Conservation (phyloP, 1,140 invertebrate species). For the Hormaphis cornu region DNA sequence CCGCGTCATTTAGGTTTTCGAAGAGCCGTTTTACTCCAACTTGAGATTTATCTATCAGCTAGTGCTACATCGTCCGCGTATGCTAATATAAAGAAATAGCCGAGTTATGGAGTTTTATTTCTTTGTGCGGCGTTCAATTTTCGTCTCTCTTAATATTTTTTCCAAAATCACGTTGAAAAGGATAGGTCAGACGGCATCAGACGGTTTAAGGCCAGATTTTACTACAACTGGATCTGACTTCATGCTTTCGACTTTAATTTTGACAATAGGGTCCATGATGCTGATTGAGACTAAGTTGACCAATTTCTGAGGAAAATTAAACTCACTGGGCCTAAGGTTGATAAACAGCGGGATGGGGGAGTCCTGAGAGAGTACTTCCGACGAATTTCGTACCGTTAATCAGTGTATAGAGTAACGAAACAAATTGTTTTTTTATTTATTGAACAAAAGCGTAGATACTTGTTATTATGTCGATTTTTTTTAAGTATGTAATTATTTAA, state of each 20-base stretch:
- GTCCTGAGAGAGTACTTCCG: too few relatives aligned
- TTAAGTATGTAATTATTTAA: too few relatives aligned
- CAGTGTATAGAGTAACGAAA: too few relatives aligned
- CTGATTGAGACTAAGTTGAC: constrained; percentile 20
- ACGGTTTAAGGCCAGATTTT: constrained; percentile 28
- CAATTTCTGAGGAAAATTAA: constrained; percentile 22
- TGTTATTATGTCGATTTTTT: too few relatives aligned
- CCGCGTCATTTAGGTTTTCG: constrained; percentile 21
- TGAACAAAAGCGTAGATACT: too few relatives aligned
- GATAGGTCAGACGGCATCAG: constrained; percentile 30
- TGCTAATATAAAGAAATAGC: constrained; percentile 34
- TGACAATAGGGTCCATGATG: constrained; percentile 9
- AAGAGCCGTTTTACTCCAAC: constrained; percentile 33
- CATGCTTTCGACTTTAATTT: constrained; percentile 7
- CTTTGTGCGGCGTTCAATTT: background rate
- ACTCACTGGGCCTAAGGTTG: too few relatives aligned
- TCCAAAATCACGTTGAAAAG: constrained; percentile 18
- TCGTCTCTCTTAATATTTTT: constrained; percentile 24
- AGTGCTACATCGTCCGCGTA: constrained; percentile 35
- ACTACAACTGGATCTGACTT: constrained; percentile 31
- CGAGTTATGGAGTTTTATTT: constrained; percentile 14
- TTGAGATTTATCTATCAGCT: constrained; percentile 31
- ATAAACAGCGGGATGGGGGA: too few relatives aligned
- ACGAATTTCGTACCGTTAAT: too few relatives aligned
- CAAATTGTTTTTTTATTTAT: too few relatives aligned